These are phyloP conservation scores for Acanthosepion pharaonis DNA, from an alignment of 2,888 invertebrate genomes.

Conservation along the genomic window DNA sequence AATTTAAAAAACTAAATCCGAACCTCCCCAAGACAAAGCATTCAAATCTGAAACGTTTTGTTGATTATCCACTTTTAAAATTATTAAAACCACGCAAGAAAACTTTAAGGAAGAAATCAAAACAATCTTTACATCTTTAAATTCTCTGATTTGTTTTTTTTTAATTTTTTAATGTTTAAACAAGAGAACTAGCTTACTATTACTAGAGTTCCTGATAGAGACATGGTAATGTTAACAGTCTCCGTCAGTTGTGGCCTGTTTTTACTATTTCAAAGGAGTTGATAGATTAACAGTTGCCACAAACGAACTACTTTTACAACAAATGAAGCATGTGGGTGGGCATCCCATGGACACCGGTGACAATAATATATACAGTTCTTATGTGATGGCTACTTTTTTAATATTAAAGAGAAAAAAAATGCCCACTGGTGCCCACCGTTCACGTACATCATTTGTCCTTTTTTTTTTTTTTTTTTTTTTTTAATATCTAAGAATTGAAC, in stretches of 20 bases:
- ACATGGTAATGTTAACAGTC: neutral
- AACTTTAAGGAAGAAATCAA: neutral
- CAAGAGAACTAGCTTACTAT: neutral
- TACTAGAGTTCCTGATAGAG: neutral
- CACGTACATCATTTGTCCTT: neutral
- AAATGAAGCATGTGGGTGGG: conserved; percentile 33
- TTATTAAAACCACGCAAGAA: neutral
- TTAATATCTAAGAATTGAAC: neutral
- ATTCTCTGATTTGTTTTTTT: neutral
- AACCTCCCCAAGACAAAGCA: neutral
- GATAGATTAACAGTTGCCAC: neutral
- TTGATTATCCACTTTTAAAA: neutral
- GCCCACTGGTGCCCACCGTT: neutral
- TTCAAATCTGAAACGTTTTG: neutral
- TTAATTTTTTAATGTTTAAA: neutral
- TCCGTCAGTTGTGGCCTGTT: neutral
- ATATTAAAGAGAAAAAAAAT: neutral
- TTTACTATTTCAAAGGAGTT: neutral
- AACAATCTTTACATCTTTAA: neutral
- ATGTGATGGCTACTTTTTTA: neutral
- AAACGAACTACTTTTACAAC: neutral
- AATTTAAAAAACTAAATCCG: neutral
- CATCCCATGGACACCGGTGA: conserved; percentile 33
- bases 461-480: neutral
- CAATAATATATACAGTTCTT: neutral